phyloP scores from a whole-genome alignment of 2,797 vertebrate genomes.

The Pagetopsis macropterus region DNA sequence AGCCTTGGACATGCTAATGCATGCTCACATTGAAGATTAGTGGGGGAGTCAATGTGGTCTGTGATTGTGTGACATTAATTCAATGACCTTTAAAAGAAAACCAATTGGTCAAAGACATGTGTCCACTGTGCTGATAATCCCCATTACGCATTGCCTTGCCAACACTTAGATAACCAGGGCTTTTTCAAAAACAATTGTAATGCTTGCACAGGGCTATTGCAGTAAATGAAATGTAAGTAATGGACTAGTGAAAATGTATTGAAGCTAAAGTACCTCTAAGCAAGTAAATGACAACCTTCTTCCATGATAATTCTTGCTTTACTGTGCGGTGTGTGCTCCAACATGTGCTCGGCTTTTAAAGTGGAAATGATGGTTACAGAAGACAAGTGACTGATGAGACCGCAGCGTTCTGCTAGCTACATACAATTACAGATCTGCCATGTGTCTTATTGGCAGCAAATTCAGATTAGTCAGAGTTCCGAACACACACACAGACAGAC shows the following conservation, averaged over 20 bases:
- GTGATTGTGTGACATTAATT: constrained; percentile 69
- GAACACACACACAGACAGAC: constrained; percentile 18
- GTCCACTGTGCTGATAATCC: constrained; percentile 42
- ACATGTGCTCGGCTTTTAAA: constrained; percentile 43
- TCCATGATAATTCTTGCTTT: constrained; percentile 21
- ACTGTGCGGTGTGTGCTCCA: constrained; percentile 7
- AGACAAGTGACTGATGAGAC: constrained; percentile 36
- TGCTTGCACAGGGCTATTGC: not conserved
- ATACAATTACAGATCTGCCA: constrained; percentile 49
- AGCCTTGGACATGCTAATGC: constrained; percentile 62
- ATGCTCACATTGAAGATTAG: constrained; percentile 55
- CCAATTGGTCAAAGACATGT: constrained; percentile 54
- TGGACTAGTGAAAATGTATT: constrained; percentile 11
- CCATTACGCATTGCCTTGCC: constrained; percentile 20
- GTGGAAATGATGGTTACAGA: constrained; percentile 28
- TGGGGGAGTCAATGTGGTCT: constrained; percentile 49
- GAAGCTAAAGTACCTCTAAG: not conserved
- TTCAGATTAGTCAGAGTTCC: constrained; percentile 39
- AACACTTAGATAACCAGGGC: not conserved
- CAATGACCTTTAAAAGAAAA: constrained; percentile 68
- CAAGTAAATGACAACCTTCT: constrained; percentile 25
- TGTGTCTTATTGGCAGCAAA: constrained; percentile 43
- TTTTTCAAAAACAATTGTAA: too few species aligned
- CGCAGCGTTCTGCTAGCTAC: constrained; percentile 4
- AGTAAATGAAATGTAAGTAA: constrained; percentile 26